Evolutionary conservation across 1,140 invertebrate genomes (phyloP).

Genomic region (Scylla paramamosain): DNA sequence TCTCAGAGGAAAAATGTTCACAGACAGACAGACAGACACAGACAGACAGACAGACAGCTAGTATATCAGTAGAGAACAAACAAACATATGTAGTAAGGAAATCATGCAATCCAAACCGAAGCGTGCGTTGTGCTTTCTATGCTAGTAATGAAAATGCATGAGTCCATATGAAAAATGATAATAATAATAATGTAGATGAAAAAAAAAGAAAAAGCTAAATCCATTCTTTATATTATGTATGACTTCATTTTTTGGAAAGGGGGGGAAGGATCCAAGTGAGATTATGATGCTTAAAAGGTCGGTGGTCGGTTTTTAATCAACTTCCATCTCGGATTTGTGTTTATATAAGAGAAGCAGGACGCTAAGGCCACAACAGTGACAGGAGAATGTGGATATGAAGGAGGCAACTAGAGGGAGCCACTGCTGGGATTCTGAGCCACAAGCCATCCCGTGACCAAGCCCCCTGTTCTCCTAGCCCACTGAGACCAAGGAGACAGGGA

Average conservation of each 20-base stretch:
- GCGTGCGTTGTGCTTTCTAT: background rate
- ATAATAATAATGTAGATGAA: background rate
- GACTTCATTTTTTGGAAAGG: background rate
- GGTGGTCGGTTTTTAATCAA: constrained; percentile 62
- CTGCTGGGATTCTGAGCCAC: constrained; percentile 57
- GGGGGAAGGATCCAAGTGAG: background rate
- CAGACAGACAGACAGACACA: constrained; percentile 42
- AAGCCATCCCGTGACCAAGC: constrained; percentile 35
- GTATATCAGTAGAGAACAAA: background rate
- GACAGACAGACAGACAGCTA: constrained; percentile 50
- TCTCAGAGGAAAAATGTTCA: constrained; percentile 5
- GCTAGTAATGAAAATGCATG: constrained; percentile 33
- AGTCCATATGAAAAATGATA: background rate
- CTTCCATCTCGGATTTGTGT: constrained; percentile 53
- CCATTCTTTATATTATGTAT: constrained; percentile 39
- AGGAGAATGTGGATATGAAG: constrained; percentile 56
- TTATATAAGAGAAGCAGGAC: constrained; percentile 65
- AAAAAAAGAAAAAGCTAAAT: constrained; percentile 51
- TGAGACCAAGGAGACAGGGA: constrained; percentile 21
- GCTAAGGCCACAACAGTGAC: constrained; percentile 52
- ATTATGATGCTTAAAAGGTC: constrained; percentile 60
- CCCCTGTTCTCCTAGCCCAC: background rate
- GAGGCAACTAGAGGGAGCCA: constrained; percentile 43
- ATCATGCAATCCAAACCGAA: constrained; percentile 1
- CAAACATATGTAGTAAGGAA: constrained; percentile 32